These are phyloP conservation scores for Amphiprion ocellaris DNA, from an alignment of 2,113 vertebrate species.

Conservation along the genomic window DNA sequence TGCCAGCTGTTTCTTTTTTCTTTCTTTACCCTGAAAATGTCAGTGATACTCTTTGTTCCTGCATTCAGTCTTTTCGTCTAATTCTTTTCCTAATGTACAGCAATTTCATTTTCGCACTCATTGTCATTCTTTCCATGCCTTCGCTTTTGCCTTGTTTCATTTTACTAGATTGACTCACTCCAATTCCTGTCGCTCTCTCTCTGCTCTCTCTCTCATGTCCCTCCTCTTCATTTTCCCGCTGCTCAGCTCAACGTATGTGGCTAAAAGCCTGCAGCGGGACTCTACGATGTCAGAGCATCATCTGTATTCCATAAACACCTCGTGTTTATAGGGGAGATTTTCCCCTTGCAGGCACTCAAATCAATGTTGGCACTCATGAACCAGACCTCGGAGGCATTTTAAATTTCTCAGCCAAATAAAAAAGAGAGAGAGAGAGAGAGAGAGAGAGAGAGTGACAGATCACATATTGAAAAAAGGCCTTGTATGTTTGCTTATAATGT, in stretches of 20 bases:
- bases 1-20: slow-evolving; percentile 1
- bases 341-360: slow-evolving; percentile 73
- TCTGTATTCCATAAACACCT: slow-evolving; percentile 81
- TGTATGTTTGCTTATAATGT: slow-evolving; percentile 19
- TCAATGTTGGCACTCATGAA: slow-evolving; percentile 78
- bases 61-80: neutral
- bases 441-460: slow-evolving; percentile 12
- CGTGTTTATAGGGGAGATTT: slow-evolving; percentile 76
- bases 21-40: neutral
- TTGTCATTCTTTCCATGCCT: slow-evolving; percentile 54
- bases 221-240: slow-evolving; percentile 51
- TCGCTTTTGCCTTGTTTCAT: slow-evolving; percentile 39
- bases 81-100: neutral
- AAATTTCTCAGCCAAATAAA: slow-evolving; percentile 49
- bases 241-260: slow-evolving; percentile 52
- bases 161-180: slow-evolving; percentile 39
- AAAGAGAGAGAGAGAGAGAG: neutral
- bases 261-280: slow-evolving; percentile 61
- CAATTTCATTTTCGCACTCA: slow-evolving; percentile 32
- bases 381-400: slow-evolving; percentile 70
- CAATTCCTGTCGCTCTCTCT: slow-evolving; percentile 9
- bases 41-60: neutral
- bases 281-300: slow-evolving; percentile 60
- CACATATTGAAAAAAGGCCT: slow-evolving; percentile 1
- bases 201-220: slow-evolving; percentile 24